These are phyloP conservation scores for Pseudorectes ferrugineus DNA, from an alignment of 2,113 vertebrate genomes.

Conservation along the genomic window DNA sequence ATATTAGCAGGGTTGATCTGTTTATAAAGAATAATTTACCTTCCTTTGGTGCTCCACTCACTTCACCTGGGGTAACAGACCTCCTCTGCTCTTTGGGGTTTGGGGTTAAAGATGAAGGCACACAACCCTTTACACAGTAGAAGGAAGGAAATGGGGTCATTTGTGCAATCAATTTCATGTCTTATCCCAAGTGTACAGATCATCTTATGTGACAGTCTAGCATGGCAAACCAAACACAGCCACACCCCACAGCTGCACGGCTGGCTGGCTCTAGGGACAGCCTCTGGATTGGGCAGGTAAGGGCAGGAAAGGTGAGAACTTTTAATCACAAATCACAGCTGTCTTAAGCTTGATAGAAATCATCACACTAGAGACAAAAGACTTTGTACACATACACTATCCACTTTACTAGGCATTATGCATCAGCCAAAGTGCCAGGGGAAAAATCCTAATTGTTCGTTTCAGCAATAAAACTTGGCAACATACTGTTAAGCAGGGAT, in stretches of 20 bases:
- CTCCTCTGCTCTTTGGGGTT: neutral
- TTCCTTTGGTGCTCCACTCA: neutral
- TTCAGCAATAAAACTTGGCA: neutral
- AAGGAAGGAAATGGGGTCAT: neutral
- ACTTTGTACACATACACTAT: neutral
- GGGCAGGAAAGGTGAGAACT: neutral
- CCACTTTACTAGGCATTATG: neutral
- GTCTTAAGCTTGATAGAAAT: neutral
- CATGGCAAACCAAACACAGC: neutral
- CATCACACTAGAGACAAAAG: neutral
- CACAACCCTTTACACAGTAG: neutral
- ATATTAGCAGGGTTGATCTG: neutral
- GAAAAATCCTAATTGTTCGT: neutral
- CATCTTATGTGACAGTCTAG: neutral
- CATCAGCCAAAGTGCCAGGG: neutral
- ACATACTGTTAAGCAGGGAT: neutral
- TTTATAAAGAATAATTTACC: neutral
- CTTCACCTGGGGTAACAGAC: neutral
- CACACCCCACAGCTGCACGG: rapidly evolving
- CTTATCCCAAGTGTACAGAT: neutral
- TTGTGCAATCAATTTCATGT: neutral
- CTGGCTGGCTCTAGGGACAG: neutral
- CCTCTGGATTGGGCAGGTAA: neutral
- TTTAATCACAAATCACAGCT: neutral
- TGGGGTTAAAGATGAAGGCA: neutral